Conservation (phyloP, 2,113 vertebrate species). For the Embiotoca jacksoni region DNA sequence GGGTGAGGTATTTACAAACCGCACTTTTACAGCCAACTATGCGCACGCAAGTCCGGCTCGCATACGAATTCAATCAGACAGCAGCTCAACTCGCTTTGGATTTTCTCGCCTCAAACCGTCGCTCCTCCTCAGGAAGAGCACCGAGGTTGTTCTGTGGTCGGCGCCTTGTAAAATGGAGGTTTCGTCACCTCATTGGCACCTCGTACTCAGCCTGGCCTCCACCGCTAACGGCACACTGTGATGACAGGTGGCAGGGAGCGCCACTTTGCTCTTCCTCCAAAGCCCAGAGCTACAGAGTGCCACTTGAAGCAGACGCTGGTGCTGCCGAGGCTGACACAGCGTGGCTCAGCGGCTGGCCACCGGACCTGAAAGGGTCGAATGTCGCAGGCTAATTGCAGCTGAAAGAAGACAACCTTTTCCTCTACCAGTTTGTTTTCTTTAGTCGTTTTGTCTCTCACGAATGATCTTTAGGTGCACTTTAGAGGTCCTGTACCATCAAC, state of each 20-base stretch:
- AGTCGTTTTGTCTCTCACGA: neutral
- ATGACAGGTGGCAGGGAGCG: slow-evolving; percentile 71
- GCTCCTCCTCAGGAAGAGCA: neutral
- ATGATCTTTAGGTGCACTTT: neutral
- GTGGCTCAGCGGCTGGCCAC: neutral
- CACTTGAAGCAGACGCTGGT: slow-evolving; percentile 48
- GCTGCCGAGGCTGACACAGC: slow-evolving; percentile 9
- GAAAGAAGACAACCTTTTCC: neutral
- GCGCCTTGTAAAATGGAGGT: slow-evolving; percentile 27
- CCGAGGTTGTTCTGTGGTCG: neutral
- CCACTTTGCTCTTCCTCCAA: slow-evolving; percentile 62
- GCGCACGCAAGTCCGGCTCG: neutral
- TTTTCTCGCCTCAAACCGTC: slow-evolving; percentile 2
- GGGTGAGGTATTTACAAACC: slow-evolving; percentile 32
- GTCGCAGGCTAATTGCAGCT: neutral
- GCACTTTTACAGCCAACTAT: slow-evolving; percentile 16
- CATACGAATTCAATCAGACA: slow-evolving; percentile 27
- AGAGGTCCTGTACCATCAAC: neutral
- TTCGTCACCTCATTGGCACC: slow-evolving; percentile 62
- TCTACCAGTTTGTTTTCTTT: neutral
- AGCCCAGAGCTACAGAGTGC: slow-evolving; percentile 56
- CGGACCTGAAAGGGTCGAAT: neutral
- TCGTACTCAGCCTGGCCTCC: slow-evolving; percentile 45
- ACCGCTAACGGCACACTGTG: slow-evolving; percentile 50
- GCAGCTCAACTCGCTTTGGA: slow-evolving; percentile 6